Evolutionary conservation across 2,888 invertebrate species (phyloP).

Genomic region (Plusia festucae): DNA sequence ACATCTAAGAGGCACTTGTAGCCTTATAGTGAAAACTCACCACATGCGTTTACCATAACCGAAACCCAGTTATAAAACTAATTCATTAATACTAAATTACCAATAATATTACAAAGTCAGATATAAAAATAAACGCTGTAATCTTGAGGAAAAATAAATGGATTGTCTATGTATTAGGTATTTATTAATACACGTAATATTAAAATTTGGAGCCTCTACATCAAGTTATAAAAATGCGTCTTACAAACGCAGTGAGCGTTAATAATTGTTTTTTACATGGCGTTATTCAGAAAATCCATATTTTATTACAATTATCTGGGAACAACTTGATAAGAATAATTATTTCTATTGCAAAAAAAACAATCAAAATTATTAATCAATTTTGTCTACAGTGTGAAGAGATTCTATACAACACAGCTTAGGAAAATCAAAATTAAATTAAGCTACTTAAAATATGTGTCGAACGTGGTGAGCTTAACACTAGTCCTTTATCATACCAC

Average conservation of each 20-base stretch:
- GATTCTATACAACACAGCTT: constrained; percentile 14
- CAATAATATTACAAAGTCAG: constrained; percentile 36
- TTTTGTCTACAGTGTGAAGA: neutral
- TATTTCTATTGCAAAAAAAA: too few relatives aligned
- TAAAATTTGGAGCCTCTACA: too few relatives aligned
- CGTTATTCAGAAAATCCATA: too few relatives aligned
- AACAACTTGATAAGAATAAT: too few relatives aligned
- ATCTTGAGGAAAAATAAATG: neutral
- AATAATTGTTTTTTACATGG: too few relatives aligned
- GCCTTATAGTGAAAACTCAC: constrained; percentile 84
- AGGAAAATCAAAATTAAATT: constrained; percentile 35
- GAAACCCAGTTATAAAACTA: constrained; percentile 69
- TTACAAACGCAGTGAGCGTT: too few relatives aligned
- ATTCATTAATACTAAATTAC: constrained; percentile 46
- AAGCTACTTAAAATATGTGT: constrained; percentile 53
- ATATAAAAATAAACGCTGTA: constrained; percentile 16
- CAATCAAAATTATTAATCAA: too few relatives aligned
- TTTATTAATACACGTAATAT: too few relatives aligned
- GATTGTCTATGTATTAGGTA: too few relatives aligned
- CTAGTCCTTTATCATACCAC: constrained; percentile 50
- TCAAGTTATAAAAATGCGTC: too few relatives aligned
- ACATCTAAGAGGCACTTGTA: constrained; percentile 77
- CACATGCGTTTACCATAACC: constrained; percentile 86
- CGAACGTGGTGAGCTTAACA: constrained; percentile 88
- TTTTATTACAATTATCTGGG: too few relatives aligned